A percentile compares a stretch with the other conserved stretches of the same genome.
Evolutionary conservation across 2,888 invertebrate genomes (phyloP).

Genomic region (Teinopalpus imperialis): DNA sequence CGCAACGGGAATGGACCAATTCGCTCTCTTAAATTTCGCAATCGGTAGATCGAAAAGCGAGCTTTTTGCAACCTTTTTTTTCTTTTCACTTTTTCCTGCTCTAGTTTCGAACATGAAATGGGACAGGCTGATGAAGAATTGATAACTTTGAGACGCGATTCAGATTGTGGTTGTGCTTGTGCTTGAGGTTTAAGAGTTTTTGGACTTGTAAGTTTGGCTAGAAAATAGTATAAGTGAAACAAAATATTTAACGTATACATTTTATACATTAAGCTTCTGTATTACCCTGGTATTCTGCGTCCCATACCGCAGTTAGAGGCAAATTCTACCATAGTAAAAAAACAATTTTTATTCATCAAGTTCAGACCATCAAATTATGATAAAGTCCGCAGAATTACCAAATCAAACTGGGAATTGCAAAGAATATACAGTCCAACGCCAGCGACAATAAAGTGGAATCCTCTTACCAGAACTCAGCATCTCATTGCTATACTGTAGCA

Average conservation of each 20-base stretch:
- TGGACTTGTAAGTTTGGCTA: not conserved
- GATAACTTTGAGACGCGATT: slow-evolving; percentile 15
- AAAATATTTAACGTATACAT: too few relatives aligned
- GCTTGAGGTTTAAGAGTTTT: slow-evolving; percentile 8
- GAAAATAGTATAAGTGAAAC: too few relatives aligned
- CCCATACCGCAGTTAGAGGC: too few relatives aligned
- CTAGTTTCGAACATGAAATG: slow-evolving; percentile 25
- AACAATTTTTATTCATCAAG: too few relatives aligned
- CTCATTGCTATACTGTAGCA: slow-evolving; percentile 53
- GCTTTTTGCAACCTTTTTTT: slow-evolving; percentile 40
- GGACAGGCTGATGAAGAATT: slow-evolving; percentile 24
- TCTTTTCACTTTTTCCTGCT: slow-evolving; percentile 28
- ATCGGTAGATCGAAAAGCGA: slow-evolving; percentile 55
- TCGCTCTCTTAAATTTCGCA: slow-evolving; percentile 60
- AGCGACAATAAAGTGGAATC: slow-evolving; percentile 27
- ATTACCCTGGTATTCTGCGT: too few relatives aligned
- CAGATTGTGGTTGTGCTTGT: too few relatives aligned
- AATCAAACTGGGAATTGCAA: slow-evolving; percentile 1
- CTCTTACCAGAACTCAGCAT: slow-evolving; percentile 33
- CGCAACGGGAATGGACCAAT: slow-evolving; percentile 69
- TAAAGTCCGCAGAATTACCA: too few relatives aligned
- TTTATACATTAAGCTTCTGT: too few relatives aligned
- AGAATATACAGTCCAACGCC: not conserved
- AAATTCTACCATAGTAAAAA: too few relatives aligned
- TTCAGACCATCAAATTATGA: too few relatives aligned